Conservation (phyloP, 2,888 invertebrate genomes). For the Drosophila maculinotata region DNA sequence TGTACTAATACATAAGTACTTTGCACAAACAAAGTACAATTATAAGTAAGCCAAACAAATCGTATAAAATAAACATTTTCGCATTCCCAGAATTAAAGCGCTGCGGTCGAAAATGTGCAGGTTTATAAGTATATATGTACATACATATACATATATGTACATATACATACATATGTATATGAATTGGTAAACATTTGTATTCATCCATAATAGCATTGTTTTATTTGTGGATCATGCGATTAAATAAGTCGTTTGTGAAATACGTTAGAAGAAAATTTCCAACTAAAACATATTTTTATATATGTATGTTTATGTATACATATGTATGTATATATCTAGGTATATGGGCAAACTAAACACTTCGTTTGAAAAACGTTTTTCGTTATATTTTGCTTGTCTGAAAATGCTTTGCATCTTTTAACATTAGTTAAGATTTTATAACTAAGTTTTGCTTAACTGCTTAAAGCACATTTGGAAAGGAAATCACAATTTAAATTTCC, state of each 20-base stretch:
- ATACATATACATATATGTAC: not conserved
- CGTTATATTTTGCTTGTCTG: too few species aligned
- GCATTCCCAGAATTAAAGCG: conserved; percentile 41
- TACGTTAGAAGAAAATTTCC: not conserved
- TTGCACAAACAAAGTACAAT: conserved; percentile 28
- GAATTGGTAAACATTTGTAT: conserved; percentile 3
- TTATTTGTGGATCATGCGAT: not conserved
- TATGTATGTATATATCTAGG: not conserved
- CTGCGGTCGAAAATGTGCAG: conserved; percentile 40
- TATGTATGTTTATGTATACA: not conserved
- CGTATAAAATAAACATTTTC: conserved; percentile 51
- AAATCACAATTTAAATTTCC: too few species aligned
- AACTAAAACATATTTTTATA: not conserved
- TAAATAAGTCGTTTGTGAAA: not conserved
- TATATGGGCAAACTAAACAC: not conserved
- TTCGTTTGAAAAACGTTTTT: too few species aligned
- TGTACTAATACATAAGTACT: conserved; percentile 9
- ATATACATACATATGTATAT: conserved; percentile 1
- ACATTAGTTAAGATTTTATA: too few species aligned
- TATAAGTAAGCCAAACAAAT: conserved; percentile 51
- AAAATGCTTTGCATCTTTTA: too few species aligned
- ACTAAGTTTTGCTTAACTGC: too few species aligned
- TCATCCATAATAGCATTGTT: not conserved
- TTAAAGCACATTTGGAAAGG: too few species aligned
- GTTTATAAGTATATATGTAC: conserved; percentile 1